Evolutionary conservation across 1,140 invertebrate genomes (phyloP).

Genomic region (Bombus vancouverensis): DNA sequence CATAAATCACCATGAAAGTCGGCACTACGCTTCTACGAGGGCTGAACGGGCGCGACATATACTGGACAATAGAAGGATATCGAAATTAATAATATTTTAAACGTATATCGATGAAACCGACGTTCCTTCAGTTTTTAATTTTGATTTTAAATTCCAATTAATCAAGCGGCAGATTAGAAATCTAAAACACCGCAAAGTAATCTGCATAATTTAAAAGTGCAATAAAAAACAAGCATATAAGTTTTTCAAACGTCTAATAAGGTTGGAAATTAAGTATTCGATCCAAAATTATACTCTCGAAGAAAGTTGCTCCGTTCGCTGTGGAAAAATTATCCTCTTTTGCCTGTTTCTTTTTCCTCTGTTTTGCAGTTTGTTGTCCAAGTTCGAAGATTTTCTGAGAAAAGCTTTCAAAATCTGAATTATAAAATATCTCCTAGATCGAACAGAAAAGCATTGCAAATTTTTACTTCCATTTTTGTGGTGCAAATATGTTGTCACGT

Average conservation of each 20-base stretch:
- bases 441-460: background rate
- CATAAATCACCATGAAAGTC: slow-evolving; percentile 65
- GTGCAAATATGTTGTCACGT: background rate
- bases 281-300: background rate
- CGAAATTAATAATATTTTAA: background rate
- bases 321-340: background rate
- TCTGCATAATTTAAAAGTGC: background rate
- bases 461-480: background rate
- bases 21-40: slow-evolving; percentile 49
- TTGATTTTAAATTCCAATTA: background rate
- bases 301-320: too few species aligned
- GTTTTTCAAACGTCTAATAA: background rate
- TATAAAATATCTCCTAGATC: background rate
- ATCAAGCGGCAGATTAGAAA: background rate
- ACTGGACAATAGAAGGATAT: too few species aligned
- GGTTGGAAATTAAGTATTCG: background rate
- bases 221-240: background rate
- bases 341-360: background rate
- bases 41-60: background rate
- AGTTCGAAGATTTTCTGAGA: background rate
- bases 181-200: background rate
- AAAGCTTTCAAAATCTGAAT: slow-evolving; percentile 5
- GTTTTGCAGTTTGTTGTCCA: background rate
- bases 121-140: background rate
- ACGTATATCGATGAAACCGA: background rate